Percentiles rank a stretch among this genome's conserved stretches.
phyloP scores from a whole-genome alignment of 2,888 invertebrate species.

The Caenorhabditis doughertyi region DNA sequence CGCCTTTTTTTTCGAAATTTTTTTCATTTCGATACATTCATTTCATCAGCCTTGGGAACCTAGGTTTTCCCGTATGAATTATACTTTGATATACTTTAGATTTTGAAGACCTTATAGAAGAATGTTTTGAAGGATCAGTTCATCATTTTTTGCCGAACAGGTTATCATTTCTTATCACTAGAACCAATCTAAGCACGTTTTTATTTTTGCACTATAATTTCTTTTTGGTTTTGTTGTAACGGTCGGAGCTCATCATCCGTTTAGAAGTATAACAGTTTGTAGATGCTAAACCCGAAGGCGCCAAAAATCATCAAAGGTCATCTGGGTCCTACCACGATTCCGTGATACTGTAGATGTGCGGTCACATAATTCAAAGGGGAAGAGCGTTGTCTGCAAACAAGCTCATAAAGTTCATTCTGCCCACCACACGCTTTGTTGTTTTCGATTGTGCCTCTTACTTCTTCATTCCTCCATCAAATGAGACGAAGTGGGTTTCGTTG shows the following conservation, averaged over 20 bases:
- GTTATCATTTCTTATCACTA: too few relatives aligned
- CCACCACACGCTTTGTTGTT: slow-evolving; percentile 44
- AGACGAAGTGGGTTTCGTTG: slow-evolving; percentile 34
- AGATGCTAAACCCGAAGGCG: too few relatives aligned
- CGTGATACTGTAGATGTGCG: background rate
- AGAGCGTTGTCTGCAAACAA: slow-evolving; percentile 34
- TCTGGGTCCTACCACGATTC: too few relatives aligned
- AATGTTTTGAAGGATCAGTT: too few relatives aligned
- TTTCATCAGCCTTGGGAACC: slow-evolving; percentile 2
- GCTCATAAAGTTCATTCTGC: slow-evolving; percentile 56
- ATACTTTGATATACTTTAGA: background rate
- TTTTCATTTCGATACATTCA: background rate
- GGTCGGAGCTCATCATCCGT: too few relatives aligned
- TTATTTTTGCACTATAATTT: too few relatives aligned
- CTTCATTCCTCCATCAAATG: slow-evolving; percentile 45
- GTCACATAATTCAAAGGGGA: background rate
- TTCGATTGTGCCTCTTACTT: slow-evolving; percentile 40
- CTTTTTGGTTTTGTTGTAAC: too few relatives aligned
- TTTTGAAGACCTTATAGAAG: too few relatives aligned
- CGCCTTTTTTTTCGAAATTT: slow-evolving; percentile 60
- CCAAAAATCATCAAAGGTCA: too few relatives aligned
- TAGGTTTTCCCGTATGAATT: background rate
- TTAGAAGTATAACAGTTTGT: too few relatives aligned
- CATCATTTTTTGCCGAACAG: too few relatives aligned
- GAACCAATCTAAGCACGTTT: too few relatives aligned